These are phyloP conservation scores for Nymphalis c-album DNA, from an alignment of 2,888 invertebrate genomes.

Conservation along the genomic window DNA sequence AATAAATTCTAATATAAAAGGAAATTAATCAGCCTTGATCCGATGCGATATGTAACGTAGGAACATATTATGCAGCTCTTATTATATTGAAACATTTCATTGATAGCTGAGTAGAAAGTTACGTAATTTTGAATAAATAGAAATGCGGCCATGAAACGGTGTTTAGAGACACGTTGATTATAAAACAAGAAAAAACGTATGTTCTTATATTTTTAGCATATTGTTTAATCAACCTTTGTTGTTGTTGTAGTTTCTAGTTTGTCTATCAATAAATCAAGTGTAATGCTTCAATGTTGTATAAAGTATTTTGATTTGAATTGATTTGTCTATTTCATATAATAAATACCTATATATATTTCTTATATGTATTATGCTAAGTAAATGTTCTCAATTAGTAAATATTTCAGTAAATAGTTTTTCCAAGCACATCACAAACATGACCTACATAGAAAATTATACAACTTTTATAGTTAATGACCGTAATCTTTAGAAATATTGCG, in stretches of 20 bases:
- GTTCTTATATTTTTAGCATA: not conserved
- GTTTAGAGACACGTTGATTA: not conserved
- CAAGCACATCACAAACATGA: conserved; percentile 10
- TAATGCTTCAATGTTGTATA: too few relatives aligned
- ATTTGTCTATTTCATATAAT: too few relatives aligned
- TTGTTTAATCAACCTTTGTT: too few relatives aligned
- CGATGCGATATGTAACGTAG: too few relatives aligned
- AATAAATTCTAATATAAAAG: too few relatives aligned
- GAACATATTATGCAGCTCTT: too few relatives aligned
- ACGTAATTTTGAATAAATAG: conserved; percentile 1
- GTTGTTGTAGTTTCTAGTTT: too few relatives aligned
- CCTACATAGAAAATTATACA: conserved; percentile 37
- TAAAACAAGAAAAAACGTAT: not conserved
- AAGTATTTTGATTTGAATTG: too few relatives aligned
- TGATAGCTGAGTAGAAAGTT: not conserved
- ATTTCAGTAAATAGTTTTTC: conserved; percentile 1
- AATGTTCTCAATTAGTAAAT: not conserved
- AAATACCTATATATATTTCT: too few relatives aligned
- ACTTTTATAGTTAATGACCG: conserved; percentile 28
- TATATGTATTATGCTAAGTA: not conserved
- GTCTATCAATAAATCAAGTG: too few relatives aligned
- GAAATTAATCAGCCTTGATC: too few relatives aligned
- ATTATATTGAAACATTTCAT: too few relatives aligned
- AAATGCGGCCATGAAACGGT: not conserved
- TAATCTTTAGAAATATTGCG: conserved; percentile 33